Evolutionary conservation across 1,140 invertebrate species (phyloP).

Genomic region (Littorina saxatilis): DNA sequence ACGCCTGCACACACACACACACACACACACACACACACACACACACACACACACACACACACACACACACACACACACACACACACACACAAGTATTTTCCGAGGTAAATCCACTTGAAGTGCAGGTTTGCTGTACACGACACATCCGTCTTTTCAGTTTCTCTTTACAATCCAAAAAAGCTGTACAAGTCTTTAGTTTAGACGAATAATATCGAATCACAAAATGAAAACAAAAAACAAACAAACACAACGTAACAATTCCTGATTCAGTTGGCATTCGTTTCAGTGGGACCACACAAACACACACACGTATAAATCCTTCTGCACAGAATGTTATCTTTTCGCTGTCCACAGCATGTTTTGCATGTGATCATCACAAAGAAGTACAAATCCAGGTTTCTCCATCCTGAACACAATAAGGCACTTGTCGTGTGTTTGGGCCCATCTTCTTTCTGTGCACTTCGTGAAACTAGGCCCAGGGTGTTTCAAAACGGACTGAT

Average conservation of each 20-base stretch:
- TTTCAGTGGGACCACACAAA: background rate
- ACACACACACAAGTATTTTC: background rate
- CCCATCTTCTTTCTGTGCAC: too few relatives aligned
- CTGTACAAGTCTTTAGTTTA: background rate
- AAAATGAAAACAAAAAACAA: background rate
- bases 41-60: conserved; percentile 28
- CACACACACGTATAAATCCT: too few relatives aligned
- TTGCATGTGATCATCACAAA: background rate
- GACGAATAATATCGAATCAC: background rate
- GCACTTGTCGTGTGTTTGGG: background rate
- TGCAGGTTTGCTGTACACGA: background rate
- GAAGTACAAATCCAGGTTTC: background rate
- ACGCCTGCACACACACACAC: conserved; percentile 18
- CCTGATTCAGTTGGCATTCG: background rate
- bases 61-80: background rate
- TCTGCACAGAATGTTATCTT: background rate
- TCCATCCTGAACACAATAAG: background rate
- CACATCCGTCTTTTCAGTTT: background rate
- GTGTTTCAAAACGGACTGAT: background rate
- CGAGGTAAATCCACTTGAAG: background rate
- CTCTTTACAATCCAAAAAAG: background rate
- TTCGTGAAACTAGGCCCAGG: background rate
- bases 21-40: conserved; percentile 28
- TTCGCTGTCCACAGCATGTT: background rate
- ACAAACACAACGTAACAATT: background rate